Percentiles rank a stretch among this genome's conserved stretches.
phyloP scores from a whole-genome alignment of 2,888 invertebrate genomes.

The Lasioglossum pauxillum region DNA sequence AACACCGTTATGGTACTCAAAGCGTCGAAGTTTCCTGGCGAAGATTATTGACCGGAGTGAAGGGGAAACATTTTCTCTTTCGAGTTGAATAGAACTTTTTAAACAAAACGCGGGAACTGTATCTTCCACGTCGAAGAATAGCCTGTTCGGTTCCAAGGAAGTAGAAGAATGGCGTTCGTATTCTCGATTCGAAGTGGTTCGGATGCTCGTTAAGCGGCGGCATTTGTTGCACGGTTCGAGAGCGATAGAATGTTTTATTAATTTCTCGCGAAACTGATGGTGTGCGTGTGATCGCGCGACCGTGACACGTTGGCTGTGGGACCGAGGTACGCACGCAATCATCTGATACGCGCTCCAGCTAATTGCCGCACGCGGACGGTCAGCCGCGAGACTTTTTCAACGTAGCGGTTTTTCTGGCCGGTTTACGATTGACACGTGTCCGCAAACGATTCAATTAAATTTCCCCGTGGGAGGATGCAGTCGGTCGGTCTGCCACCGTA shows the following conservation, averaged over 20 bases:
- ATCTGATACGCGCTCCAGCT: not conserved
- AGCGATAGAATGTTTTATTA: not conserved
- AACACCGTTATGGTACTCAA: not conserved
- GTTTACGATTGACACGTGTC: slow-evolving; percentile 63
- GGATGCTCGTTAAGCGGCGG: not conserved
- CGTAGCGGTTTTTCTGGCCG: slow-evolving; percentile 57
- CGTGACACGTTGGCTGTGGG: not conserved
- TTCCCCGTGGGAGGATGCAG: slow-evolving; percentile 54
- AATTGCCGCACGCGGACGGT: slow-evolving; percentile 25
- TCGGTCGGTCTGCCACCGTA: slow-evolving; percentile 41
- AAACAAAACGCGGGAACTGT: not conserved
- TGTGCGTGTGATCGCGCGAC: slow-evolving; percentile 4
- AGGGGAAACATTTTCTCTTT: not conserved
- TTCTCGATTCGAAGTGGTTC: not conserved
- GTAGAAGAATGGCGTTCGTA: not conserved
- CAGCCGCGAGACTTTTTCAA: slow-evolving; percentile 30
- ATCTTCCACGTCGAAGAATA: not conserved
- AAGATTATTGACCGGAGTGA: not conserved
- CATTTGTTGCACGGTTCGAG: not conserved
- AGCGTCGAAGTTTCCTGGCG: not conserved
- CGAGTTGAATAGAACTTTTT: not conserved
- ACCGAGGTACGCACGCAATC: not conserved
- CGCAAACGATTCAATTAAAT: slow-evolving; percentile 66
- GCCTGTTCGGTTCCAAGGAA: not conserved
- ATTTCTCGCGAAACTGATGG: not conserved